Evolutionary conservation across 2,888 invertebrate species (phyloP), one percentile per base, ranked within the genome.

Genomic region (Sphaerophoria taeniata): DNA sequence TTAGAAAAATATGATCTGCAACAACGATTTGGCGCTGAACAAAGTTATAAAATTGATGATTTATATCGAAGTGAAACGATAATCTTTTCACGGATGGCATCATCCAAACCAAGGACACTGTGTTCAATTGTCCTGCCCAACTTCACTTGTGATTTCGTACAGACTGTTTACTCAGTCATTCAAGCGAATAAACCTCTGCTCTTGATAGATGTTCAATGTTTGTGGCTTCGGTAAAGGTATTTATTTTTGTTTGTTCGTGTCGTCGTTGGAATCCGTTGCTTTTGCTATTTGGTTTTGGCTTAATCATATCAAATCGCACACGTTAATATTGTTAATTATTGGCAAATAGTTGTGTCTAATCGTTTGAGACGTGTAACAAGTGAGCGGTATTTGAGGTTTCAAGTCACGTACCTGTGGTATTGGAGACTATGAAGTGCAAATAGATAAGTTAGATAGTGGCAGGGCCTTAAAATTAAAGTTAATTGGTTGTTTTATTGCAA

Each of bases 1-100:
- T 33, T 34, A 2, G 34, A 34, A 12, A 56, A 56, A 56, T 34
- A 56, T 56, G 33, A 56, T 12, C n/a, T 14, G 14, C 34, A 33
- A 34, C 56, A 56, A 24, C 24, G 24, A 11, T 36, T 5, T 56
- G 34, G 14, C 56, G 34, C 34, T n/a, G n/a, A n/a, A n/a, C n/a
- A n/a, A n/a, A 56, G 12, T 43, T 6, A 43, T 11, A 43, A 43
- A 12, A 9, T 7, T 9, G 9, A 7, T 7, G 39, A 9, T 16
- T 34, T 56, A 34, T 56, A 34, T 56, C 24, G 56, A 56, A 56
- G 12, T 51, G 16, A 51, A 51, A 56, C 36, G 56, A 56, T 56
- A 56, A 56, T 56, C 56, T 56, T n/a, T 56, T 33, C 34, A 36
- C 56, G 49, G 49, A 51, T 51, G 49, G 16, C 49, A 51, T 51